phyloP scores from a whole-genome alignment of 1,140 invertebrate genomes.

The Ceratosolen fusciceps region DNA sequence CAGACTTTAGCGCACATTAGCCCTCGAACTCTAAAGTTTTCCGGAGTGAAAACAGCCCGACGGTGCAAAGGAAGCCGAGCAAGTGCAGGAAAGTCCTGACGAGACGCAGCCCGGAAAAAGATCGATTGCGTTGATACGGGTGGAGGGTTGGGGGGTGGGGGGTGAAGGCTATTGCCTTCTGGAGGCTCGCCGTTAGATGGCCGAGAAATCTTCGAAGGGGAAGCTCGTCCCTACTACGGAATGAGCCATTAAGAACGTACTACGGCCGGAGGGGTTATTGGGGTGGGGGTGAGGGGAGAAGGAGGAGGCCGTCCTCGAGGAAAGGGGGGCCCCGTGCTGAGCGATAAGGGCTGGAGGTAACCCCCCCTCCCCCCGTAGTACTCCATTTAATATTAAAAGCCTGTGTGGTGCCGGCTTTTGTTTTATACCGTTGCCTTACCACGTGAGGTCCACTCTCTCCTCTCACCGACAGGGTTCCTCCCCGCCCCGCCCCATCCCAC shows the following conservation, averaged over 20 bases:
- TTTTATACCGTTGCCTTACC: no score
- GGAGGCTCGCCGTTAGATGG: conserved; percentile 1
- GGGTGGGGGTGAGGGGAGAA: not conserved
- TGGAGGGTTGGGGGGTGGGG: no score
- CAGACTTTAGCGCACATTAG: no score
- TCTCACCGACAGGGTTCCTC: not conserved
- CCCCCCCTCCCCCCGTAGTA: no score
- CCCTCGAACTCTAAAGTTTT: not conserved
- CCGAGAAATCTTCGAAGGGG: not conserved
- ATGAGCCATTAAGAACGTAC: not conserved
- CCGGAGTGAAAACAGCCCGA: not conserved
- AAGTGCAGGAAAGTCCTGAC: not conserved
- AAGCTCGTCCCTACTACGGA: not conserved
- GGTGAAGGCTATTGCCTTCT: conserved; percentile 39
- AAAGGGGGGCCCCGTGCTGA: no score
- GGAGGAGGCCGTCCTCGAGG: conserved; percentile 18
- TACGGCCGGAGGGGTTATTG: not conserved
- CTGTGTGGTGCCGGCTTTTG: not conserved
- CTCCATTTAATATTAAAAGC: conserved; percentile 52
- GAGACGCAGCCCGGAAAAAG: conserved; percentile 6
- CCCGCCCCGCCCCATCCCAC: not conserved
- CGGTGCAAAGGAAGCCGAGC: not conserved
- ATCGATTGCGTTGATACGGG: conserved; percentile 43
- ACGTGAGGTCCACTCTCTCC: no score
- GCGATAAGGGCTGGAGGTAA: conserved; percentile 65